phyloP scores from a whole-genome alignment of 1,140 invertebrate genomes.

The Bombyx mandarina region DNA sequence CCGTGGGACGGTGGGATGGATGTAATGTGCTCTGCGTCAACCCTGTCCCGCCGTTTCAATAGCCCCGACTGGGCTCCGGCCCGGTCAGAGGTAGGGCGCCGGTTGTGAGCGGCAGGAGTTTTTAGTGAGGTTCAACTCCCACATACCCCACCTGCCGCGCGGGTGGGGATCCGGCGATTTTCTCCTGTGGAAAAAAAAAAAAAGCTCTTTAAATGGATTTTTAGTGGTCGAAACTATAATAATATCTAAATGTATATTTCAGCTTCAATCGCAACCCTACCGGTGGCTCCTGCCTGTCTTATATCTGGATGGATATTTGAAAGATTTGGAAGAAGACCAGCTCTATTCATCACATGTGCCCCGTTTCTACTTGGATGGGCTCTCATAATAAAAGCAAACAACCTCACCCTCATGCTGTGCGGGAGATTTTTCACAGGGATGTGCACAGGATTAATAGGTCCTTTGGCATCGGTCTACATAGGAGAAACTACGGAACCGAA shows the following conservation, averaged over 20 bases:
- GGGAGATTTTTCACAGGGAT: constrained; percentile 80
- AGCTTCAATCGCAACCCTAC: constrained; percentile 73
- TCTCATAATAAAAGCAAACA: constrained; percentile 70
- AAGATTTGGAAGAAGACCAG: constrained; percentile 75
- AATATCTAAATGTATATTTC: constrained; percentile 20
- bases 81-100: no score
- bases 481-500: constrained; percentile 73
- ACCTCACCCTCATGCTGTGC: constrained; percentile 69
- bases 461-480: constrained; percentile 70
- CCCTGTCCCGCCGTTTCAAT: no score
- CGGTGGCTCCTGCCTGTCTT: constrained; percentile 74
- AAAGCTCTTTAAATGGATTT: no score
- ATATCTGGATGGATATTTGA: constrained; percentile 76
- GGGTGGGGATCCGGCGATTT: no score
- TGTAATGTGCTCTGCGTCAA: no score
- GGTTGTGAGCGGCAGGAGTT: no score
- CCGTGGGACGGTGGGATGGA: no score
- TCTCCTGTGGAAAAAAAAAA: no score
- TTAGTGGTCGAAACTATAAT: no score
- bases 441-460: constrained; percentile 67
- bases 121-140: no score
- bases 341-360: constrained; percentile 73
- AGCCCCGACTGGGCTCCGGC: no score
- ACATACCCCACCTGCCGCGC: no score
- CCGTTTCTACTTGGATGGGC: constrained; percentile 79